phyloP scores from a whole-genome alignment of 2,888 invertebrate genomes.

The Zygothrica quintamaculata region DNA sequence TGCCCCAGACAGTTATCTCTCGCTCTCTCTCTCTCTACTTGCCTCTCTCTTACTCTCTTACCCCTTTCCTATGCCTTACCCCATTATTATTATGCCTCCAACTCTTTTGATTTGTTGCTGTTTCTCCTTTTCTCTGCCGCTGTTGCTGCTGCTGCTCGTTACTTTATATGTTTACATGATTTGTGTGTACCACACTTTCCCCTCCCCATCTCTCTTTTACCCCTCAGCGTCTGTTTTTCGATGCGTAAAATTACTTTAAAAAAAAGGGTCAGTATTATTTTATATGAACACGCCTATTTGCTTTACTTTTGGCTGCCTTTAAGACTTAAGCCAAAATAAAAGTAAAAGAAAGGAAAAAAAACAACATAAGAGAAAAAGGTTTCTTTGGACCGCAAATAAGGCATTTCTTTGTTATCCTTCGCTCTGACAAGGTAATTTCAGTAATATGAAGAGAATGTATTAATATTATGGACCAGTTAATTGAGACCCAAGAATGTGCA shows the following conservation, averaged over 20 bases:
- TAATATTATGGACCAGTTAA: constrained; percentile 52
- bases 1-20: constrained; percentile 53
- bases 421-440: constrained; percentile 37
- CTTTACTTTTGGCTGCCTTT: constrained; percentile 34
- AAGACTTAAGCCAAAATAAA: constrained; percentile 33
- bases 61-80: too few relatives aligned
- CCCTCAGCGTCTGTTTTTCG: constrained; percentile 34
- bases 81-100: too few relatives aligned
- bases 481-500: constrained; percentile 51
- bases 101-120: too few relatives aligned
- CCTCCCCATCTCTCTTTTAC: too few relatives aligned
- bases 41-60: background rate
- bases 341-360: constrained; percentile 11
- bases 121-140: too few relatives aligned
- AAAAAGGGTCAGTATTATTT: constrained; percentile 72
- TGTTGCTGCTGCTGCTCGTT: background rate
- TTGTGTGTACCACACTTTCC: too few relatives aligned
- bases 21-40: background rate
- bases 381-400: constrained; percentile 27
- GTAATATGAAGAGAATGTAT: constrained; percentile 28
- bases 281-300: constrained; percentile 40
- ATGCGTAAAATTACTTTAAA: constrained; percentile 73
- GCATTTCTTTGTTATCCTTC: constrained; percentile 40
- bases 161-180: constrained; percentile 24
- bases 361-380: too few relatives aligned